Conservation (phyloP, 2,888 invertebrate genomes). For the Chelonus formosanus region DNA sequence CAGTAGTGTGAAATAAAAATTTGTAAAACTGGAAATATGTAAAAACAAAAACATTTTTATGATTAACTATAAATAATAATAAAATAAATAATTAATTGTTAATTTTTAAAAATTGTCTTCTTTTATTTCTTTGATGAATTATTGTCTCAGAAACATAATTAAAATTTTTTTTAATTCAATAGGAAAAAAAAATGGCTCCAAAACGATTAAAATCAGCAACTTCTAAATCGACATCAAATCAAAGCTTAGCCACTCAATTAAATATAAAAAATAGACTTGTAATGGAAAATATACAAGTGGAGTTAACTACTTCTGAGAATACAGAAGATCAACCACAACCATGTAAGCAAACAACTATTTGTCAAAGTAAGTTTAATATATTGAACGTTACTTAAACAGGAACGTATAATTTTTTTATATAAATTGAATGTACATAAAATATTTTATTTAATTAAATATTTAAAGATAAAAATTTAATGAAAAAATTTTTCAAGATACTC, state of each 20-base stretch:
- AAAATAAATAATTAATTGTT: not conserved
- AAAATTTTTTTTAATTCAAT: constrained; percentile 39
- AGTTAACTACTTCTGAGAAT: constrained; percentile 49
- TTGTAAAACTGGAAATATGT: no score
- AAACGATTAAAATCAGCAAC: constrained; percentile 48
- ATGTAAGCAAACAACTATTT: constrained; percentile 49
- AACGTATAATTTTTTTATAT: constrained; percentile 3
- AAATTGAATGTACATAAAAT: constrained; percentile 4
- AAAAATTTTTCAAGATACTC: constrained; percentile 44
- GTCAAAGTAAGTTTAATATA: no score
- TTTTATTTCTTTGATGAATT: no score
- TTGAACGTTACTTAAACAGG: no score
- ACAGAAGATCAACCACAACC: constrained; percentile 43
- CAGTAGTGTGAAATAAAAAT: no score
- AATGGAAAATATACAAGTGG: constrained; percentile 62
- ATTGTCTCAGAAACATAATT: no score
- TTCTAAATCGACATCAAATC: constrained; percentile 48
- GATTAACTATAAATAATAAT: no score
- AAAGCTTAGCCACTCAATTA: constrained; percentile 60
- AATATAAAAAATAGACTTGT: constrained; percentile 58
- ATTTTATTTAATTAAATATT: no score
- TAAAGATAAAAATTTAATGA: no score
- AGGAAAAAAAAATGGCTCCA: constrained; percentile 53
- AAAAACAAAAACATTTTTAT: no score
- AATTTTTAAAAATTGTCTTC: not conserved